These are phyloP conservation scores for Archaeoteleia sp. DNA, from an alignment of 2,888 invertebrate species.

Conservation along the genomic window DNA sequence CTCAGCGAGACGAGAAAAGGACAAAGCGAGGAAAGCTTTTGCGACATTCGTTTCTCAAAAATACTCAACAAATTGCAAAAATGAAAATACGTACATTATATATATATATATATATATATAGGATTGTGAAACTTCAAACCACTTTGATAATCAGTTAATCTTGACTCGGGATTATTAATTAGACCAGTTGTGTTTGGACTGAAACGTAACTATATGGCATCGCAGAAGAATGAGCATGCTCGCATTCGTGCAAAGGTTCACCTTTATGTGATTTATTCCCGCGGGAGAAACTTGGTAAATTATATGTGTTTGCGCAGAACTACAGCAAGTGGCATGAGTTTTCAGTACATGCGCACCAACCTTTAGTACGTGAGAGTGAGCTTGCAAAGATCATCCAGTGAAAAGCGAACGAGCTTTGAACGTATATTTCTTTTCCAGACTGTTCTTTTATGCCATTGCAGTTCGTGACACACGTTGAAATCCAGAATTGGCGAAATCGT, in stretches of 20 bases:
- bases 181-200: not conserved
- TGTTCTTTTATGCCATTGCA: constrained; percentile 25
- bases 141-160: constrained; percentile 2
- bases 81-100: too few species aligned
- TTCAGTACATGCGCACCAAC: constrained; percentile 13
- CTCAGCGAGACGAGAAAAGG: too few species aligned
- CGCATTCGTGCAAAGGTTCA: constrained; percentile 14
- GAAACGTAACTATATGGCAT: not conserved
- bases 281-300: constrained; percentile 6
- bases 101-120: too few species aligned
- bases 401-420: constrained; percentile 20
- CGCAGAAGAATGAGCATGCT: constrained; percentile 6
- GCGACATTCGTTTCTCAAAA: too few species aligned
- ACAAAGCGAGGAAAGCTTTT: too few species aligned
- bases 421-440: constrained; percentile 28
- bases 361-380: constrained; percentile 10
- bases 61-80: too few species aligned
- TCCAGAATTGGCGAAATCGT: constrained; percentile 15
- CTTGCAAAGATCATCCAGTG: constrained; percentile 27
- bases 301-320: constrained; percentile 35
- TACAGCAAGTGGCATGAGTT: constrained; percentile 24
- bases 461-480: constrained; percentile 18
- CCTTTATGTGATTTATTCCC: not conserved
- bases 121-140: not conserved
- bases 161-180: not conserved